phyloP scores from a whole-genome alignment of 2,888 invertebrate genomes.

The Helleia helle region DNA sequence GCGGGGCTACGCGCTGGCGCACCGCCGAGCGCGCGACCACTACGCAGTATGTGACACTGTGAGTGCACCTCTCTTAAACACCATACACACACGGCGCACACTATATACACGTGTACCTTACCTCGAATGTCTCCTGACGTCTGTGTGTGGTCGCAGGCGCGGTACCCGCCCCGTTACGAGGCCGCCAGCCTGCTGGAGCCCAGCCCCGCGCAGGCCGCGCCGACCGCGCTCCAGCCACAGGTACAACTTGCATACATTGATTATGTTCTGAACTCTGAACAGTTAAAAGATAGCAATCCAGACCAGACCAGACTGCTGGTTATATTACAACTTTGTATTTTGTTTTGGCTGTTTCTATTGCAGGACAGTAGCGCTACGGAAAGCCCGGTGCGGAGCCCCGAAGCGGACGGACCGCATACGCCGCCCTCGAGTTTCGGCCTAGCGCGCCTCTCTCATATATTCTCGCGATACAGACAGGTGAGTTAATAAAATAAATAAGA shows the following conservation, averaged over 20 bases:
- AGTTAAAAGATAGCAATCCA: too few relatives aligned
- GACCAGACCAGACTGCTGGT: too few relatives aligned
- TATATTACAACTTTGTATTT: too few relatives aligned
- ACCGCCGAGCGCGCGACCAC: slow-evolving; percentile 34
- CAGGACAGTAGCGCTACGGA: slow-evolving; percentile 8
- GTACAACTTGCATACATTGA: too few relatives aligned
- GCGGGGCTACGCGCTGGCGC: slow-evolving; percentile 43
- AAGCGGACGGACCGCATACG: slow-evolving; percentile 16
- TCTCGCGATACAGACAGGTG: slow-evolving; percentile 55
- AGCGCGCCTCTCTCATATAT: slow-evolving; percentile 50
- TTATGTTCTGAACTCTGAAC: too few relatives aligned
- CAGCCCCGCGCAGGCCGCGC: slow-evolving; percentile 16
- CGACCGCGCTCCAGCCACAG: too few relatives aligned
- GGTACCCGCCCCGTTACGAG: slow-evolving; percentile 61
- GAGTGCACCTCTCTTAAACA: too few relatives aligned
- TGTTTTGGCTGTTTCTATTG: too few relatives aligned
- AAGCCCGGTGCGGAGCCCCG: slow-evolving; percentile 14
- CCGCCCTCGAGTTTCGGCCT: slow-evolving; percentile 34
- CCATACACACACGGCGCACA: too few relatives aligned
- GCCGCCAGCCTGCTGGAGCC: slow-evolving; percentile 42
- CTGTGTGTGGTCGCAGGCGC: slow-evolving; percentile 26
- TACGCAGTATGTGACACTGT: slow-evolving; percentile 38
- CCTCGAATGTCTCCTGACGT: too few relatives aligned
- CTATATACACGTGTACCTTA: too few relatives aligned
- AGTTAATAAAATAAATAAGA: too few relatives aligned